A percentile compares a stretch with the other conserved stretches of the same genome.
Evolutionary conservation across 2,113 vertebrate genomes (phyloP).

Genomic region (Thinocorus orbignyianus): DNA sequence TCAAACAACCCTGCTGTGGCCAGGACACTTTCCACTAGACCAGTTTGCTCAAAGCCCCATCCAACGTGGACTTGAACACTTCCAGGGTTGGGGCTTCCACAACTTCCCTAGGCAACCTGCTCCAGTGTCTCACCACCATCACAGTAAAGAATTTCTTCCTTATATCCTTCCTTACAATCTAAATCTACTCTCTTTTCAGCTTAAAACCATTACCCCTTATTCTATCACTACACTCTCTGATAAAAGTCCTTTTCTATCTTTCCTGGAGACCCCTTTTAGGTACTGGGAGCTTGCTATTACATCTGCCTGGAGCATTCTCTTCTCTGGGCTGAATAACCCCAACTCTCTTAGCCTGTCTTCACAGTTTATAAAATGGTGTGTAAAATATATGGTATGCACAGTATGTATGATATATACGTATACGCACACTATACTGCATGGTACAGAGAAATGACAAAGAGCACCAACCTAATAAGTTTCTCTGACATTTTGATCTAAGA

Average conservation of each 20-base stretch:
- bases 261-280: not conserved
- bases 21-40: no score
- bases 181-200: not conserved
- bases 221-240: not conserved
- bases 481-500: not conserved
- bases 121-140: no score
- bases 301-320: not conserved
- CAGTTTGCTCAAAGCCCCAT: no score
- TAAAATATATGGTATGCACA: not conserved
- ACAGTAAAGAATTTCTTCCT: no score
- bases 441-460: not conserved
- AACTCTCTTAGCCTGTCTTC: not conserved
- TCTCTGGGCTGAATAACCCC: not conserved
- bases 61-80: no score
- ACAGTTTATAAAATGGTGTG: not conserved
- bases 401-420: not conserved
- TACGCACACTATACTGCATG: not conserved
- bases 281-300: not conserved
- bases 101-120: no score
- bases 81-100: no score
- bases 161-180: not conserved
- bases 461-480: not conserved
- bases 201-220: not conserved
- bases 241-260: not conserved
- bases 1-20: no score